Conservation (phyloP, 2,888 invertebrate species). For the Pollenia amentaria region DNA sequence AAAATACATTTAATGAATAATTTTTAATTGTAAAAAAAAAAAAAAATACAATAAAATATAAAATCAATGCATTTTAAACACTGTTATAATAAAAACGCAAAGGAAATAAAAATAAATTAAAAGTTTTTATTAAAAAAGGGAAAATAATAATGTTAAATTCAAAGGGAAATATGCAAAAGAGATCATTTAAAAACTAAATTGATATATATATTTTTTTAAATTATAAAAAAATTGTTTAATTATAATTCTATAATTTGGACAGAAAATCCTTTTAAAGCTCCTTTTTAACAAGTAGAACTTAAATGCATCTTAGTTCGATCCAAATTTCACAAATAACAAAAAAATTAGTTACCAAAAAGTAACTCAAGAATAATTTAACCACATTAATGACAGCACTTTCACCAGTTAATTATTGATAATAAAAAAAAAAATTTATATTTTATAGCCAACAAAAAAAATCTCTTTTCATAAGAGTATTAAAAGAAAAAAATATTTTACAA, state of each 20-base stretch:
- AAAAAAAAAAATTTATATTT: slow-evolving; percentile 33
- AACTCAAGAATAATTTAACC: slow-evolving; percentile 13
- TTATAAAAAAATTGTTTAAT: not conserved
- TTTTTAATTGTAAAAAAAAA: slow-evolving; percentile 61
- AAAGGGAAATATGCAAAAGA: too few species aligned
- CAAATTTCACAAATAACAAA: not conserved
- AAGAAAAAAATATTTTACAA: not conserved
- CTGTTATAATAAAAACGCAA: not conserved
- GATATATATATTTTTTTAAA: too few species aligned
- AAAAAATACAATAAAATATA: not conserved
- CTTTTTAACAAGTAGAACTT: too few species aligned
- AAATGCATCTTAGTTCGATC: too few species aligned
- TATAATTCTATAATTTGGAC: not conserved
- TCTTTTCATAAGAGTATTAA: not conserved
- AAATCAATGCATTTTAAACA: slow-evolving; percentile 30
- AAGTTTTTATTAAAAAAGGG: not conserved
- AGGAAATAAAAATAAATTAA: not conserved
- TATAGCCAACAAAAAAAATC: not conserved
- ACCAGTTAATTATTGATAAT: slow-evolving; percentile 40
- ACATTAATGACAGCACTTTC: not conserved
- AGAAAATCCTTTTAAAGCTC: too few species aligned
- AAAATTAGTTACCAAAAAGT: not conserved
- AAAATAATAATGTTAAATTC: not conserved
- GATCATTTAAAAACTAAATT: too few species aligned
- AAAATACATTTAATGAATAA: slow-evolving; percentile 46